Conservation (phyloP, 2,888 invertebrate species). For the Drosophila meridionalis region DNA sequence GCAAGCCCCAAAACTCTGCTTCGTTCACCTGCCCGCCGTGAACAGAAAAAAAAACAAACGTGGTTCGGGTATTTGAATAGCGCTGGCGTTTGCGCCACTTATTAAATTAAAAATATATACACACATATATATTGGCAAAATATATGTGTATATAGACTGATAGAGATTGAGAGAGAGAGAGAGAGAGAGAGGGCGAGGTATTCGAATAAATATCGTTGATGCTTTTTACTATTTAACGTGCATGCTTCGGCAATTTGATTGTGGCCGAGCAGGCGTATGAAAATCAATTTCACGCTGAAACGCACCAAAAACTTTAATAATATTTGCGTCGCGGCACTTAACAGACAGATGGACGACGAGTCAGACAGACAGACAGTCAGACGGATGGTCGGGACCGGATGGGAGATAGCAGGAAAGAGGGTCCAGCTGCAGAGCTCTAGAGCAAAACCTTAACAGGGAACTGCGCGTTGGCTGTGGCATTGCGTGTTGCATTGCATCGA, state of each 20-base stretch:
- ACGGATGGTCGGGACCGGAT: constrained; percentile 27
- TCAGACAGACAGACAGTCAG: constrained; percentile 3
- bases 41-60: constrained; percentile 14
- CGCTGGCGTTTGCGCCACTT: constrained; percentile 71
- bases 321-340: constrained; percentile 80
- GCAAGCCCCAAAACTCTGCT: constrained; percentile 27
- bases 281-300: constrained; percentile 81
- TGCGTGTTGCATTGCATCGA: constrained; percentile 63
- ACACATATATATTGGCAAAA: constrained; percentile 2
- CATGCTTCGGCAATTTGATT: constrained; percentile 81
- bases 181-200: constrained; percentile 3
- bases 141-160: constrained; percentile 13
- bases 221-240: constrained; percentile 74
- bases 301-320: constrained; percentile 82
- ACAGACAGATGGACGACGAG: constrained; percentile 51
- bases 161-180: neutral
- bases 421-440: constrained; percentile 40
- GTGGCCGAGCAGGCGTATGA: constrained; percentile 81
- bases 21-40: neutral
- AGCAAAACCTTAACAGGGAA: neutral
- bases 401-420: constrained; percentile 34
- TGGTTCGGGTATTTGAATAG: constrained; percentile 68
- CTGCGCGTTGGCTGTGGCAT: constrained; percentile 23
- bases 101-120: constrained; percentile 74
- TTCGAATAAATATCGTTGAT: constrained; percentile 46